phyloP scores from a whole-genome alignment of 2,113 vertebrate species.

The Syngnathus scovelli region DNA sequence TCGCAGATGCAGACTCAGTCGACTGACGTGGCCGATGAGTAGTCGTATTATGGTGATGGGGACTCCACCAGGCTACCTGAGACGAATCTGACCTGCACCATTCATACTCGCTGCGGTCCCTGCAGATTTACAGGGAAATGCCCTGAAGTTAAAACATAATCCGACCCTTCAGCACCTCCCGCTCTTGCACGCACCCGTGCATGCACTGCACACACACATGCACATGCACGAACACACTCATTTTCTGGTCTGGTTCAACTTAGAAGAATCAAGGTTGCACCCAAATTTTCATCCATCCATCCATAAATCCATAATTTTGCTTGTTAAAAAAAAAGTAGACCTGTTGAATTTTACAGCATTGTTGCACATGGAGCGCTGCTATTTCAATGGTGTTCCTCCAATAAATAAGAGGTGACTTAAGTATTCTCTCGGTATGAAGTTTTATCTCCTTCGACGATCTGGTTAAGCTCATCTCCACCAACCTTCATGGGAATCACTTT shows the following conservation, averaged over 20 bases:
- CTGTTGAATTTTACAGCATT: not conserved
- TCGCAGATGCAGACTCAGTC: slow-evolving; percentile 17
- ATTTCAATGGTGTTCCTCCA: no score
- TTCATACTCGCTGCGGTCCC: not conserved
- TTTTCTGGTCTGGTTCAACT: not conserved
- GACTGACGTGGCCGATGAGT: slow-evolving; percentile 1
- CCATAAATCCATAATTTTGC: no score
- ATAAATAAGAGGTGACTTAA: not conserved
- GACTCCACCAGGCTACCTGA: slow-evolving; percentile 1
- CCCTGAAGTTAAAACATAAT: slow-evolving; percentile 4
- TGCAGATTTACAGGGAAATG: slow-evolving; percentile 1
- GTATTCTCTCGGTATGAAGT: not conserved
- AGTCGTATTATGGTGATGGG: slow-evolving; percentile 5
- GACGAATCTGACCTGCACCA: not conserved
- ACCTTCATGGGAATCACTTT: slow-evolving; percentile 13
- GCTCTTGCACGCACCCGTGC: not conserved
- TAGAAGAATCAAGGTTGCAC: not conserved
- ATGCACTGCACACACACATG: slow-evolving; percentile 8
- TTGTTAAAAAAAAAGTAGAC: no score
- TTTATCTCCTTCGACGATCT: not conserved
- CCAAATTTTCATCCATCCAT: no score
- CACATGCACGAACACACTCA: not conserved
- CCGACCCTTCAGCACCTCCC: not conserved
- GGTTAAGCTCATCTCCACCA: slow-evolving; percentile 7
- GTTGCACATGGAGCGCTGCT: not conserved